A percentile compares a stretch with the other conserved stretches of the same genome.
These are phyloP conservation scores for Drepanosiphum platanoidis DNA, from an alignment of 2,888 invertebrate genomes.

Conservation along the genomic window DNA sequence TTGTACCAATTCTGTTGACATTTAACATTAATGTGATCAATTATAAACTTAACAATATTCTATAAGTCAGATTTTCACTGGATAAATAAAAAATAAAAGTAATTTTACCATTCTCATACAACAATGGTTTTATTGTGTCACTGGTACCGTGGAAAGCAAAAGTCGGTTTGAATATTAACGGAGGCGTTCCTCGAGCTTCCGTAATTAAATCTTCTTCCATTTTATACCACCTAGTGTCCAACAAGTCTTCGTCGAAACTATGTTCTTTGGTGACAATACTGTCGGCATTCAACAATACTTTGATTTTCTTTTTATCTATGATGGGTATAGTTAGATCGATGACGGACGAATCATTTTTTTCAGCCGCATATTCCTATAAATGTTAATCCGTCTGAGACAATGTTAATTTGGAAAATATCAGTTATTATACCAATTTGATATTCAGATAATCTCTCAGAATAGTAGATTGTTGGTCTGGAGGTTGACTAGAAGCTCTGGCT, in stretches of 20 bases:
- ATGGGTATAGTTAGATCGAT: slow-evolving; percentile 36
- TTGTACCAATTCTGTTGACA: slow-evolving; percentile 50
- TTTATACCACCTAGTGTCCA: slow-evolving; percentile 73
- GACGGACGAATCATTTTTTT: slow-evolving; percentile 26
- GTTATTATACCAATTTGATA: slow-evolving; percentile 77
- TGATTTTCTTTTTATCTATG: slow-evolving; percentile 58
- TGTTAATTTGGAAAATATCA: slow-evolving; percentile 38
- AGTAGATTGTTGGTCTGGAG: slow-evolving; percentile 78
- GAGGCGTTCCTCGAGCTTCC: slow-evolving; percentile 74
- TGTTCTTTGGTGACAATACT: slow-evolving; percentile 58
- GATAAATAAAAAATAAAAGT: background rate
- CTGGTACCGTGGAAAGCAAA: slow-evolving; percentile 72
- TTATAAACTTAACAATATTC: background rate
- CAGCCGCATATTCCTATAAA: slow-evolving; percentile 56
- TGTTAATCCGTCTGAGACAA: slow-evolving; percentile 18
- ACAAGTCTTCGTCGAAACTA: slow-evolving; percentile 33
- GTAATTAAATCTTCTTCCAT: slow-evolving; percentile 82
- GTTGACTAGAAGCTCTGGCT: slow-evolving; percentile 77
- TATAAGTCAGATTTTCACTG: too few relatives aligned
- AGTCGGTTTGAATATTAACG: slow-evolving; percentile 83
- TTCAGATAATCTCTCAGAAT: slow-evolving; percentile 89
- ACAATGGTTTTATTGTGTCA: slow-evolving; percentile 27
- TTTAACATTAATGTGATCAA: background rate
- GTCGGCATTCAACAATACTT: slow-evolving; percentile 56
- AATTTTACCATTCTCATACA: slow-evolving; percentile 49